Evolutionary conservation across 2,113 vertebrate genomes (phyloP), one percentile per base, ranked within the genome.

Genomic region (Gallinago paraguaiae): DNA sequence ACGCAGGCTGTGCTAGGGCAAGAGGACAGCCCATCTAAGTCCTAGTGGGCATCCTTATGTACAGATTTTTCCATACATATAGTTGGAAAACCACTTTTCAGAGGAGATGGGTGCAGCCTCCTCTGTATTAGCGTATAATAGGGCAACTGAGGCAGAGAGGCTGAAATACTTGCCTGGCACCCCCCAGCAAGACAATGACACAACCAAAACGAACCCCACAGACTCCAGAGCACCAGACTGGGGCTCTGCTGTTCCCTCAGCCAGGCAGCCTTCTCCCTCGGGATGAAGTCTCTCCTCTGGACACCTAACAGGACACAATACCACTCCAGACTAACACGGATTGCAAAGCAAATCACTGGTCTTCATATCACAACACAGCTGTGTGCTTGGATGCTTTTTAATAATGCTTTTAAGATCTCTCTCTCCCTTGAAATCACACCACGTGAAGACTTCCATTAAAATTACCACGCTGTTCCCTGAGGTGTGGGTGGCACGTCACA

Each of bases 41-140:
- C 72, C 69, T 78, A 64, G 20, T 30, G 25, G 33, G 20, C 53
- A 93, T 37, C 43, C 48, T 31, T 37, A 46, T 1, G 16, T 17
- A 25, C 0, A 35, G 7, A 3, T 13, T n/a, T 20, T 64, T 37
- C 54, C 22, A 11, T 48, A 8, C 14, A 48, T 0, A 3, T 2
- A 5, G 20, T 0, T 71, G 61, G 37, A 72, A 92, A 31, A 41
- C 50, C 16, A 64, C n/a, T 72, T 90, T 61, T 16, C 60, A 74
- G 27, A 68, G 48, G 5, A 54, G 17, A 64, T 13, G 8, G 4
- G 33, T 43, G 31, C 37, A 23, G 19, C 9, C 13, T 80, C 24
- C 67, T 85, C 70, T 53, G 10, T 22, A 7, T 37, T 28, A 46
- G 28, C 7, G 11, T 41, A 3, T 13, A 67, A 6, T 1, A 2